Percentiles rank a stretch among this genome's conserved stretches.
These are phyloP conservation scores for Maconellicoccus hirsutus DNA, from an alignment of 1,140 invertebrate species.

Conservation along the genomic window DNA sequence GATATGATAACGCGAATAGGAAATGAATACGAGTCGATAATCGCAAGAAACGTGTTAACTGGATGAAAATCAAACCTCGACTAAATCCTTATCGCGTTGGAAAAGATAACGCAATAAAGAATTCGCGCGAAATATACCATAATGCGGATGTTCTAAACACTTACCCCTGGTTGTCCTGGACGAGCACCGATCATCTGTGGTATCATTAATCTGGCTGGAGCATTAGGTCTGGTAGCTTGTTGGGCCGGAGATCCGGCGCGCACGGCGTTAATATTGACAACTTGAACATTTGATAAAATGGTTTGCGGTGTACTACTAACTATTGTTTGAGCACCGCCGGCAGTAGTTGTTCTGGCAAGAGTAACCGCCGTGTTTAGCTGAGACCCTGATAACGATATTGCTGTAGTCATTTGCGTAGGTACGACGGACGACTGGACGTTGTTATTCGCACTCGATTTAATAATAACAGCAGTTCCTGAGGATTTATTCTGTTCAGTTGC, in stretches of 20 bases:
- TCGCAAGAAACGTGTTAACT: too few relatives aligned
- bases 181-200: conserved; percentile 63
- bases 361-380: conserved; percentile 37
- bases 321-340: conserved; percentile 34
- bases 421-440: conserved; percentile 26
- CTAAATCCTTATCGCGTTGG: too few relatives aligned
- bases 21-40: too few relatives aligned
- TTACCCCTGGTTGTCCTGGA: conserved; percentile 65
- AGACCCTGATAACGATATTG: conserved; percentile 23
- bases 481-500: conserved; percentile 38
- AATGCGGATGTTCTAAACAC: too few relatives aligned
- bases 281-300: conserved; percentile 65
- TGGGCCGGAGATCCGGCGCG: conserved; percentile 52
- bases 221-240: conserved; percentile 53
- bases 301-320: conserved; percentile 43
- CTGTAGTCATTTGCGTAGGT: conserved; percentile 24
- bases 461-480: conserved; percentile 46
- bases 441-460: conserved; percentile 46
- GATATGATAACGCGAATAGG: too few relatives aligned
- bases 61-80: too few relatives aligned
- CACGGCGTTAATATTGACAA: conserved; percentile 63
- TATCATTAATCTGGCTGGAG: conserved; percentile 60
- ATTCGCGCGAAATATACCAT: too few relatives aligned
- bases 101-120: too few relatives aligned
- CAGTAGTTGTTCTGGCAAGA: conserved; percentile 46